Evolutionary conservation across 1,140 invertebrate genomes (phyloP).

Genomic region (Megalopta genalis): DNA sequence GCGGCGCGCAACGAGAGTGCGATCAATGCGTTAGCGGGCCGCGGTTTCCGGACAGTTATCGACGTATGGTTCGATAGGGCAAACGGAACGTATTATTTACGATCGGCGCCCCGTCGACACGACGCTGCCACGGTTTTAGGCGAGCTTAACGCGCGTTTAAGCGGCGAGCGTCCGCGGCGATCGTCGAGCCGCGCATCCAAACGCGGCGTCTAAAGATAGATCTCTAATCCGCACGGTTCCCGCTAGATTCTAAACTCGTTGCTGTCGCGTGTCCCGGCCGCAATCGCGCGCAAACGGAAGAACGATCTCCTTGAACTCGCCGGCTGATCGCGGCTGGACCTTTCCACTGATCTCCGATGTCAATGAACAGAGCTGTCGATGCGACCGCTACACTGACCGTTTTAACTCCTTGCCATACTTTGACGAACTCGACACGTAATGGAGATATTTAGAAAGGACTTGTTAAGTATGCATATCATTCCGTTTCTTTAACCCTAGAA

Average conservation of each 20-base stretch:
- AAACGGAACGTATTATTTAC: conserved; percentile 6
- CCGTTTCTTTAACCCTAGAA: too few relatives aligned
- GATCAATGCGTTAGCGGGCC: background rate
- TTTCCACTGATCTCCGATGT: too few relatives aligned
- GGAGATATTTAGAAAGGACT: too few relatives aligned
- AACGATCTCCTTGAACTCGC: conserved; percentile 13
- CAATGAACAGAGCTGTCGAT: too few relatives aligned
- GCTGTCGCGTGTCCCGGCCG: conserved; percentile 31
- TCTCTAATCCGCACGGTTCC: conserved; percentile 55
- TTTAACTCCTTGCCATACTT: too few relatives aligned
- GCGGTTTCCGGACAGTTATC: background rate
- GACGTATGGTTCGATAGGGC: background rate
- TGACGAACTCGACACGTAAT: too few relatives aligned
- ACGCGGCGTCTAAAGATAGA: conserved; percentile 61
- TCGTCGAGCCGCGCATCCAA: too few relatives aligned
- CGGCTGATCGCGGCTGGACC: background rate
- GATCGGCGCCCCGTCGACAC: background rate
- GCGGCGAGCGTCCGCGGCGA: conserved; percentile 23
- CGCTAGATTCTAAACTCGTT: conserved; percentile 50
- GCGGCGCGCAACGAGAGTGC: too few relatives aligned
- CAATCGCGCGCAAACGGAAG: background rate
- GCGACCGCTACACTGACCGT: too few relatives aligned
- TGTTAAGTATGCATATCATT: too few relatives aligned
- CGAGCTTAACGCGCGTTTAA: conserved; percentile 33
- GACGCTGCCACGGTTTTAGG: background rate